phyloP scores from a whole-genome alignment of 2,113 vertebrate genomes.

The Mus spicilegus region DNA sequence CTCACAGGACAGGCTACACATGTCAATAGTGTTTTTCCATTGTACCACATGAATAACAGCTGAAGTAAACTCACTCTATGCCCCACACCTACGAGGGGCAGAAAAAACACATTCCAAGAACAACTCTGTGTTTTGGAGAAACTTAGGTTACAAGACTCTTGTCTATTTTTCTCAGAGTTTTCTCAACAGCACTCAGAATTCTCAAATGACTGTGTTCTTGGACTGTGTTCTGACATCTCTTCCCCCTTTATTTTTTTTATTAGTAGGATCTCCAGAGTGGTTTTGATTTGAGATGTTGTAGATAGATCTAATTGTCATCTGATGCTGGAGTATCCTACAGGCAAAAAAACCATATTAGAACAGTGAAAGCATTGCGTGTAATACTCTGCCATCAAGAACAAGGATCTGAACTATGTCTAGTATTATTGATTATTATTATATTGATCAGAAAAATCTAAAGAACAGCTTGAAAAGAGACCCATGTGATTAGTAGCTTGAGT shows the following conservation, averaged over 20 bases:
- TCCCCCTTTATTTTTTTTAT: not conserved
- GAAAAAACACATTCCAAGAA: not conserved
- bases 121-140: not conserved
- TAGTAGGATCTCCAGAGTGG: not conserved
- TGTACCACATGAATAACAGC: not conserved
- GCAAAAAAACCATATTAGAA: not conserved
- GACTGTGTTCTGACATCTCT: not conserved
- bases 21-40: not conserved
- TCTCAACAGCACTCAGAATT: not conserved
- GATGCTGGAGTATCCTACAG: not conserved
- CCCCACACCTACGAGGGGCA: not conserved
- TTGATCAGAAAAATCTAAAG: not conserved
- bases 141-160: not conserved
- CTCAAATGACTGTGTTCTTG: not conserved
- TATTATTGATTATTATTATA: not conserved
- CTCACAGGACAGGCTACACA: not conserved
- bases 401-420: not conserved
- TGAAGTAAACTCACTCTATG: not conserved
- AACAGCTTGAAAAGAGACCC: not conserved
- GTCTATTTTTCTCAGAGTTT: not conserved
- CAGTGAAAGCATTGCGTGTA: not conserved
- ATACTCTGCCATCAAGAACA: not conserved
- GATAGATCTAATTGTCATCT: not conserved
- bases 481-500: not conserved
- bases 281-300: not conserved